A percentile compares a stretch with the other conserved stretches of the same genome.
These are phyloP conservation scores for Dinocampus coccinellae DNA, from an alignment of 2,888 invertebrate species.

Conservation along the genomic window DNA sequence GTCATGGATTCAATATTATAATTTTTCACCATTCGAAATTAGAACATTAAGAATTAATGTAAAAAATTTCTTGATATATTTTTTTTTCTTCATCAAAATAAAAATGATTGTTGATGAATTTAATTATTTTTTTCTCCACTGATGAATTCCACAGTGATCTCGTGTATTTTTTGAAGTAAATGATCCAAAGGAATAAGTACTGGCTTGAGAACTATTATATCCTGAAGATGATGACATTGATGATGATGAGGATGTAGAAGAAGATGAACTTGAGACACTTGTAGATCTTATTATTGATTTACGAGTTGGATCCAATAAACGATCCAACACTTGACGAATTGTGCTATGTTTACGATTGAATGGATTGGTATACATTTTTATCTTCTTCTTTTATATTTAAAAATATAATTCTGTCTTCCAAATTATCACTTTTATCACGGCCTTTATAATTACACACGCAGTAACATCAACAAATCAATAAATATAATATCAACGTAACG, in stretches of 20 bases:
- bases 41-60: too few relatives aligned
- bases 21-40: background rate
- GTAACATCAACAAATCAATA: too few relatives aligned
- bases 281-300: conserved; percentile 61
- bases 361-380: conserved; percentile 78
- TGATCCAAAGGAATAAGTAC: background rate
- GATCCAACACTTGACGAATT: conserved; percentile 77
- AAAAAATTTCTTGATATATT: too few relatives aligned
- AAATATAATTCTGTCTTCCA: too few relatives aligned
- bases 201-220: background rate
- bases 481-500: too few relatives aligned
- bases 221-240: conserved; percentile 34
- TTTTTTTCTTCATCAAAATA: background rate
- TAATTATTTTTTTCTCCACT: conserved; percentile 63
- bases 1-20: background rate
- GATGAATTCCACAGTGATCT: conserved; percentile 46
- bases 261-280: conserved; percentile 61
- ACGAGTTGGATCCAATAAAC: conserved; percentile 72
- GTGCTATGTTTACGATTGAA: conserved; percentile 80
- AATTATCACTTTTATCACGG: too few relatives aligned
- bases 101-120: background rate
- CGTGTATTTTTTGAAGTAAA: background rate
- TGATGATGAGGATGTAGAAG: conserved; percentile 53
- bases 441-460: too few relatives aligned
- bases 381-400: background rate